These are phyloP conservation scores for Polyommatus icarus DNA, from an alignment of 2,888 invertebrate genomes.

Conservation along the genomic window DNA sequence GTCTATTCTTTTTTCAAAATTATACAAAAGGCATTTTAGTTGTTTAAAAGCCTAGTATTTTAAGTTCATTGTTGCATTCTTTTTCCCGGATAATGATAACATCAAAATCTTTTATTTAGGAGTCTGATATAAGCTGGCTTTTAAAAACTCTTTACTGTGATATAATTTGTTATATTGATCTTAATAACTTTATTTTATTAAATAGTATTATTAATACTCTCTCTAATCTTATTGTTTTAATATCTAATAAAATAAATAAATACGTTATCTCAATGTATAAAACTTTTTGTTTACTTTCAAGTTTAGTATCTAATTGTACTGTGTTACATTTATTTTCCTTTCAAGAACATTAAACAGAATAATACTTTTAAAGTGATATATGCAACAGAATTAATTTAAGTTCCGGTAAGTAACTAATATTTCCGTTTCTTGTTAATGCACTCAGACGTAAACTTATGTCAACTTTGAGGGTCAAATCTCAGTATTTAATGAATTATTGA, in stretches of 20 bases:
- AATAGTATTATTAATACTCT: too few species aligned
- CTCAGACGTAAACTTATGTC: background rate
- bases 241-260: background rate
- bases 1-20: too few species aligned
- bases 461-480: conserved; percentile 5
- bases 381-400: background rate
- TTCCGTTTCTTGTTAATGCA: conserved; percentile 19
- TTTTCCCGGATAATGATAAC: too few species aligned
- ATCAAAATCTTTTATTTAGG: too few species aligned
- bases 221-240: too few species aligned
- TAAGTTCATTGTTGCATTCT: too few species aligned
- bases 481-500: background rate
- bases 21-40: too few species aligned
- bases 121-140: too few species aligned
- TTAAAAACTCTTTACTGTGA: too few species aligned
- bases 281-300: background rate
- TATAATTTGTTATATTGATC: too few species aligned
- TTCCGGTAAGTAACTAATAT: conserved; percentile 10
- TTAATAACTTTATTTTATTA: too few species aligned
- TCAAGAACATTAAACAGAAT: background rate
- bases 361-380: background rate
- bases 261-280: background rate
- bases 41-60: too few species aligned
- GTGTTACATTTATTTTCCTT: background rate
- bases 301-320: background rate